These are phyloP conservation scores for Brotula barbata DNA, from an alignment of 2,797 vertebrate species.

Conservation along the genomic window DNA sequence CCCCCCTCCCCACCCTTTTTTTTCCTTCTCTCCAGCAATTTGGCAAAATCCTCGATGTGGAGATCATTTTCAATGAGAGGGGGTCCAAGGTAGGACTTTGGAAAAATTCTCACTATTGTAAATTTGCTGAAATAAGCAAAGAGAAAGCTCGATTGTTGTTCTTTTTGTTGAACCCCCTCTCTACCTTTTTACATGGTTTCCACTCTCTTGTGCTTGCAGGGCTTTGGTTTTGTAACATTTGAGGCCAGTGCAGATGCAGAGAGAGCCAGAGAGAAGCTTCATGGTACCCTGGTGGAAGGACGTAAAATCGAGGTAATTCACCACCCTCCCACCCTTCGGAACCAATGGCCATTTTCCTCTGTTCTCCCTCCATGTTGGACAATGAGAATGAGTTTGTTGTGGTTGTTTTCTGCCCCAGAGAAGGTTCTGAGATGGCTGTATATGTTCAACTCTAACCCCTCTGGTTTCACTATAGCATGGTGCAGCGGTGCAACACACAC, in stretches of 20 bases:
- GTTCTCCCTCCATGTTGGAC: conserved; percentile 65
- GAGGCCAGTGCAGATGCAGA: conserved; percentile 96
- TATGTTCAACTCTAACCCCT: conserved; percentile 63
- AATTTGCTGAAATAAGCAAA: background rate
- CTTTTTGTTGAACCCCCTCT: background rate
- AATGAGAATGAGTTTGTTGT: conserved; percentile 65
- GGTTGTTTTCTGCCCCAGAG: conserved; percentile 57
- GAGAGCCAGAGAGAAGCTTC: conserved; percentile 96
- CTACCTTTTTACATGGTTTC: background rate
- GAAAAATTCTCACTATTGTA: background rate
- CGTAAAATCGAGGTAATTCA: conserved; percentile 99
- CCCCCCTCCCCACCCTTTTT: conserved; percentile 32
- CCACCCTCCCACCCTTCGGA: conserved; percentile 35
- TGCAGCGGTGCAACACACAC: conserved; percentile 59
- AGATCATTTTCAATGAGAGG: conserved; percentile 86
- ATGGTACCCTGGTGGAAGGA: conserved; percentile 94
- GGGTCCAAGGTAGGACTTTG: conserved; percentile 81
- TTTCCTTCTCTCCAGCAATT: conserved; percentile 78
- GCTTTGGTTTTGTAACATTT: conserved; percentile 99
- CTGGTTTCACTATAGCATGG: conserved; percentile 73
- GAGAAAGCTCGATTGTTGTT: conserved; percentile 21
- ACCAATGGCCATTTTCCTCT: conserved; percentile 57
- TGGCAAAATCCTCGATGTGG: conserved; percentile 85
- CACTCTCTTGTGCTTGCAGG: conserved; percentile 82
- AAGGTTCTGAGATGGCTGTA: conserved; percentile 61